A percentile compares a stretch with the other conserved stretches of the same genome.
Evolutionary conservation across 2,797 vertebrate genomes (phyloP).

Genomic region (Schizopygopsis pylzovi): DNA sequence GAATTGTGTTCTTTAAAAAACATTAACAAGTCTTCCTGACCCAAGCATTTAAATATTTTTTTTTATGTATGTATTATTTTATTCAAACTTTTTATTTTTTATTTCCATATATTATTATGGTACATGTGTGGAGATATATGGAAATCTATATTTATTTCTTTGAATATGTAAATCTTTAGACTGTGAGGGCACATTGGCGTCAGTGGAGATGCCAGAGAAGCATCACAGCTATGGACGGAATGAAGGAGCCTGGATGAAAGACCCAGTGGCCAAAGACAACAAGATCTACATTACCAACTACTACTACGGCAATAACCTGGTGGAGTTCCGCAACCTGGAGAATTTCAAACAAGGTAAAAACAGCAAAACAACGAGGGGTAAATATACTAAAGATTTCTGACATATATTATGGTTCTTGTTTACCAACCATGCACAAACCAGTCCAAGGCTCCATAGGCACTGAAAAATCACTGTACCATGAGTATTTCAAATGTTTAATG

Average conservation of each 20-base stretch:
- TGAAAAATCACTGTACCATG: neutral
- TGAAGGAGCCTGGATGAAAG: conserved; percentile 99
- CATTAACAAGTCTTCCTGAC: neutral
- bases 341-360: conserved; percentile 94
- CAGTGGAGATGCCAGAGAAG: conserved; percentile 85
- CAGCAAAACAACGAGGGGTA: neutral
- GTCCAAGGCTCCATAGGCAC: neutral
- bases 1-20: neutral
- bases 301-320: conserved; percentile 96
- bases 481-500: neutral
- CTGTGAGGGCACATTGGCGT: conserved; percentile 92
- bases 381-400: neutral
- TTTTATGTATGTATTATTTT: too few relatives aligned
- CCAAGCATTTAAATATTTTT: too few relatives aligned
- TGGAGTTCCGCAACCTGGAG: conserved; percentile 97
- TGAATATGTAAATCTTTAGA: conserved; percentile 78
- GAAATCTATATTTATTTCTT: neutral
- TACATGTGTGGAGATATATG: neutral
- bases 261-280: conserved; percentile 87
- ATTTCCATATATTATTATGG: too few relatives aligned
- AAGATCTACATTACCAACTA: conserved; percentile 97
- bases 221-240: conserved; percentile 97
- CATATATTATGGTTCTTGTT: neutral
- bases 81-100: too few relatives aligned
- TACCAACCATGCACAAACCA: neutral